Percentiles rank a stretch among this genome's conserved stretches.
phyloP scores from a whole-genome alignment of 2,888 invertebrate species.

The Ochropleura leucogaster region DNA sequence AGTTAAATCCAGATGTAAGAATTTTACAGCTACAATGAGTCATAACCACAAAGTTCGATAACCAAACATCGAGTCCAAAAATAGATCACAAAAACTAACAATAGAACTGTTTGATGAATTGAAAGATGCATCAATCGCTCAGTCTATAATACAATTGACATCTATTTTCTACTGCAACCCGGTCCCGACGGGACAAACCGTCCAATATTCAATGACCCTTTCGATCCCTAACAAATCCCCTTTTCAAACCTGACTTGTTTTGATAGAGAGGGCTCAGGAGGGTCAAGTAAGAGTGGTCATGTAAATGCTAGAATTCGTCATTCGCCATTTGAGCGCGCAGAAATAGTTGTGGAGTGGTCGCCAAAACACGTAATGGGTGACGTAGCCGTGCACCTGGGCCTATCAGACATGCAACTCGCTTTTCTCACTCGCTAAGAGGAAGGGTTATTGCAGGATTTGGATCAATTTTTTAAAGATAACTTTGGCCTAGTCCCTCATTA shows the following conservation, averaged over 20 bases:
- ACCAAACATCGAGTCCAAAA: conserved; percentile 49
- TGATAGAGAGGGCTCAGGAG: conserved; percentile 24
- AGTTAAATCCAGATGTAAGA: conserved; percentile 40
- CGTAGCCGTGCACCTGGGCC: conserved; percentile 63
- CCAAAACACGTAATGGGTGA: conserved; percentile 80
- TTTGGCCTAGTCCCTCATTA: no score
- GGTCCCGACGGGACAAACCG: conserved; percentile 41
- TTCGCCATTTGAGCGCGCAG: conserved; percentile 80
- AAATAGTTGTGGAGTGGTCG: conserved; percentile 81
- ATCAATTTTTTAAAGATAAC: neutral
- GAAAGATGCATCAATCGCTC: conserved; percentile 58
- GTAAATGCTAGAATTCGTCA: conserved; percentile 75
- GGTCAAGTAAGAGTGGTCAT: conserved; percentile 62
- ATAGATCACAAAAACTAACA: conserved; percentile 66
- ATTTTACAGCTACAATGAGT: conserved; percentile 42
- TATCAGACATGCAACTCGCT: conserved; percentile 62
- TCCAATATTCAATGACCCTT: conserved; percentile 42
- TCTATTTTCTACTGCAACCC: conserved; percentile 63
- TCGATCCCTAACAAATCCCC: conserved; percentile 1
- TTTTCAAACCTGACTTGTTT: neutral
- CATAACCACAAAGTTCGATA: conserved; percentile 52
- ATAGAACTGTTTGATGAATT: conserved; percentile 67
- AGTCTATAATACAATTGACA: conserved; percentile 50
- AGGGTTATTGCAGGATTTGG: neutral
- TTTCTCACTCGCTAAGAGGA: conserved; percentile 2